Evolutionary conservation across 1,140 invertebrate species (phyloP).

Genomic region (Acromyrmex heyeri): DNA sequence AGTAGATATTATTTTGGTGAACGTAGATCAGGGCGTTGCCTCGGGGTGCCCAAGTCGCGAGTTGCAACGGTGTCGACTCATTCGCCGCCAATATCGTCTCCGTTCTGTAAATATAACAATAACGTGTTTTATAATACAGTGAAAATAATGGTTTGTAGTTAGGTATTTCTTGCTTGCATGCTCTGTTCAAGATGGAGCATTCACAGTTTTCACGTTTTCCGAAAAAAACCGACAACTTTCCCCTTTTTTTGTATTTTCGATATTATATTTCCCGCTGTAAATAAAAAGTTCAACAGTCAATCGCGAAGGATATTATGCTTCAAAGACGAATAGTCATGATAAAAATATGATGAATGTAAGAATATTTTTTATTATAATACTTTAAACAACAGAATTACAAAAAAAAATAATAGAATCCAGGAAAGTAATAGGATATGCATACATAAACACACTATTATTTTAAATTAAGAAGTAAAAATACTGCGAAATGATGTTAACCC

Average conservation of each 20-base stretch:
- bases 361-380: not conserved
- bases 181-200: not conserved
- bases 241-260: not conserved
- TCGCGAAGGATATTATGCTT: constrained; percentile 19
- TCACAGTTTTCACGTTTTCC: not conserved
- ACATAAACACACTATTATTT: not conserved
- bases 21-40: constrained; percentile 92
- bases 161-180: not conserved
- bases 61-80: constrained; percentile 88
- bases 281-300: constrained; percentile 44
- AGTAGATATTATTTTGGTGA: constrained; percentile 93
- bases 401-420: not conserved
- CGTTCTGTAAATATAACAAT: constrained; percentile 71
- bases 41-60: constrained; percentile 91
- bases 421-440: not conserved
- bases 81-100: constrained; percentile 82
- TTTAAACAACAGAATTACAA: constrained; percentile 6
- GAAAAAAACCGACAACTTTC: not conserved
- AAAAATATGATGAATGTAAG: constrained; percentile 28
- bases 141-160: not conserved
- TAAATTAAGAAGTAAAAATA: constrained; percentile 4
- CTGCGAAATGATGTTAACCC: not conserved
- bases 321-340: not conserved
- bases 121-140: not conserved
- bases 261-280: not conserved